These are phyloP conservation scores for Xiphias gladius DNA, from an alignment of 2,113 vertebrate species.

Conservation along the genomic window DNA sequence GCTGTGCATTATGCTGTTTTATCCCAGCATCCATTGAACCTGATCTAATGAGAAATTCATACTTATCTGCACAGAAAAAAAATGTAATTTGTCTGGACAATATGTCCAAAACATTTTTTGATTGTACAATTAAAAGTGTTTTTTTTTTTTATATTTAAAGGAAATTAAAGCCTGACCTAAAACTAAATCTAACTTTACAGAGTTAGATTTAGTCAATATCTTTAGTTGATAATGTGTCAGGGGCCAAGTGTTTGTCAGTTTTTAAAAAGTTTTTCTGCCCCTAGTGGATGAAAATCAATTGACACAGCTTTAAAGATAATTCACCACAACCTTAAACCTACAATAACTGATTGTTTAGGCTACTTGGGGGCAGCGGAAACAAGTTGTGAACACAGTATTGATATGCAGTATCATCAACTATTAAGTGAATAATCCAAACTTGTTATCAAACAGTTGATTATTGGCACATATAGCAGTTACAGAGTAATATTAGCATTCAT, in stretches of 20 bases:
- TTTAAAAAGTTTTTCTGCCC: no score
- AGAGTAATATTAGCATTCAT: not conserved
- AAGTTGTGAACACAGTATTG: not conserved
- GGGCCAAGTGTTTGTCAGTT: not conserved
- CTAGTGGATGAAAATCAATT: no score
- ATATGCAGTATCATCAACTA: not conserved
- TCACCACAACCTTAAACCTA: not conserved
- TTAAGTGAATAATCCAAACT: no score
- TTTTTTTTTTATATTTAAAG: not conserved
- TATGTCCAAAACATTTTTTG: not conserved
- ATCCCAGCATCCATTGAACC: not conserved
- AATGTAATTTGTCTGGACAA: not conserved
- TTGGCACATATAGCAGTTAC: not conserved
- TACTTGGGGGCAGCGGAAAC: not conserved
- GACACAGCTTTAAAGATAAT: not conserved
- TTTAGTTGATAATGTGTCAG: not conserved
- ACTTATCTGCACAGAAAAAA: conserved; percentile 1
- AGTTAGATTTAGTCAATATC: no score
- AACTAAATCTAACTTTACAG: no score
- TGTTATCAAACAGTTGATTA: not conserved
- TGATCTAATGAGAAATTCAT: conserved; percentile 12
- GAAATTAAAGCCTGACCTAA: not conserved
- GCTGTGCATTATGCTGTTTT: conserved; percentile 14
- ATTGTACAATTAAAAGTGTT: not conserved
- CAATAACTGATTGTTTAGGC: not conserved